Evolutionary conservation across 2,113 vertebrate species (phyloP).

Genomic region (Delphinapterus leucas): DNA sequence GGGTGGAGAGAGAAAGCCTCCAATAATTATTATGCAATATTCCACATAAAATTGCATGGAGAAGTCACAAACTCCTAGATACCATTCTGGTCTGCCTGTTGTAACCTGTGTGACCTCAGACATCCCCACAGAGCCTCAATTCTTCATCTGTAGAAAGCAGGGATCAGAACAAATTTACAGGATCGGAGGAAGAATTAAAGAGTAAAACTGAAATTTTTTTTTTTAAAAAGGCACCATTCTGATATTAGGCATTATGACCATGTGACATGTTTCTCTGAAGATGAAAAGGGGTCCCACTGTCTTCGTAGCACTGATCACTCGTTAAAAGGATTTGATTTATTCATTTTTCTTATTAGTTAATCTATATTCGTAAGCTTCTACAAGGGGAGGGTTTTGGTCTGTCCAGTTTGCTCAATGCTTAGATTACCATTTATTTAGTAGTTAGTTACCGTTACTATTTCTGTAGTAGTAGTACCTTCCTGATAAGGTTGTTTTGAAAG

Average conservation of each 20-base stretch:
- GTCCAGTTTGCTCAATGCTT: background rate
- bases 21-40: background rate
- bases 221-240: background rate
- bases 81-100: background rate
- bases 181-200: background rate
- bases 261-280: background rate
- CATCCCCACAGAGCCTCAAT: background rate
- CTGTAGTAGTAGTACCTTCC: rapidly evolving
- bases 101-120: background rate
- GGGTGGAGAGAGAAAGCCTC: background rate
- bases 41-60: background rate
- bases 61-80: background rate
- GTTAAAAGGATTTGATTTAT: background rate
- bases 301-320: background rate
- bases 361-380: background rate
- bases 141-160: background rate
- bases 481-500: background rate
- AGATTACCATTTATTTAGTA: background rate
- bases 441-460: background rate
- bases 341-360: background rate
- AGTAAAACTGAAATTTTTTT: background rate
- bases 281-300: background rate
- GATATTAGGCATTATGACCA: background rate
- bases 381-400: background rate
- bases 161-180: background rate